A percentile compares a stretch with the other conserved stretches of the same genome.
Evolutionary conservation across 2,113 vertebrate species (phyloP).

Genomic region (Boulengeromyrus knoepffleri): DNA sequence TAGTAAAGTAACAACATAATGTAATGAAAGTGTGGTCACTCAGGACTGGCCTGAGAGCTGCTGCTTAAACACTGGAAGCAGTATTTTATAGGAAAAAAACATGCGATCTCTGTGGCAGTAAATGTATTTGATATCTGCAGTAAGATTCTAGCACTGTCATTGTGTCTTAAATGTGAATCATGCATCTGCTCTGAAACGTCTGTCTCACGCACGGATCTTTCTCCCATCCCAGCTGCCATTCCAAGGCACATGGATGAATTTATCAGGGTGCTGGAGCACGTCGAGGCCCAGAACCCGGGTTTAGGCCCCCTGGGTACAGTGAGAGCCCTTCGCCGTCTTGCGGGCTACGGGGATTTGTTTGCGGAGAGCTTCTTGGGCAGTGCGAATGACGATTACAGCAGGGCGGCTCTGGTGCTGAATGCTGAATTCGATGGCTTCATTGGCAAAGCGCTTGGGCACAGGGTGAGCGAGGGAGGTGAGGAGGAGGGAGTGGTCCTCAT

Average conservation of each 20-base stretch:
- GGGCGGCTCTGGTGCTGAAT: neutral
- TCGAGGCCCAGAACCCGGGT: slow-evolving; percentile 43
- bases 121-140: neutral
- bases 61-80: neutral
- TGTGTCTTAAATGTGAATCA: neutral
- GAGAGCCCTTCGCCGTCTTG: slow-evolving; percentile 38
- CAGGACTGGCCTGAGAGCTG: neutral
- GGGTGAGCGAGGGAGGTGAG: slow-evolving; percentile 29
- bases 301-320: slow-evolving; percentile 28
- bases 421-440: slow-evolving; percentile 43
- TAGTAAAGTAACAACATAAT: neutral
- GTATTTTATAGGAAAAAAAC: neutral
- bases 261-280: slow-evolving; percentile 52
- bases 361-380: slow-evolving; percentile 44
- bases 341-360: slow-evolving; percentile 37
- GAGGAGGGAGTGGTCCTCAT: slow-evolving; percentile 65
- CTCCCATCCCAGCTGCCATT: slow-evolving; percentile 40
- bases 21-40: neutral
- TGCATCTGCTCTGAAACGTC: no score
- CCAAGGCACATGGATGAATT: slow-evolving; percentile 60
- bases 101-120: neutral
- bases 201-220: neutral
- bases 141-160: neutral
- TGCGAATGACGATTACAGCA: slow-evolving; percentile 32
- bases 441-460: slow-evolving; percentile 40